Base-by-base conservation (phyloP, 1,140 invertebrate species). In the Gryon sp. region DNA sequence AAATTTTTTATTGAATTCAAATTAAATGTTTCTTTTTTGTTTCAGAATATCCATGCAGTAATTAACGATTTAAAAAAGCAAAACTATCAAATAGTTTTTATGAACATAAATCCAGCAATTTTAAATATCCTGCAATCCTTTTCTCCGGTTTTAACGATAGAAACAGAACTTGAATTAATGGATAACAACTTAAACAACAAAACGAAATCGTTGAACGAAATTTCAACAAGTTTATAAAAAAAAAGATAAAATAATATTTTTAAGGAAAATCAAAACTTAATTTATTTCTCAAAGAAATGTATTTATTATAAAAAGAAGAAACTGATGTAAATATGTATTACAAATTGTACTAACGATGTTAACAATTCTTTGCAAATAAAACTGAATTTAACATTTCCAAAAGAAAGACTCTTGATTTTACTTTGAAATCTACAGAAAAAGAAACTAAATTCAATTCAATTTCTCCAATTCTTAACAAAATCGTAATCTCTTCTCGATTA, bases 1-100 rank as follows among this genome's bases (percentile, higher is more conserved):
- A 9, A 53, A 66, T 46, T 5, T 36, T 50, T 2, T 24, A 46
- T 46, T 19, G 32, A 55, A 36, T 52, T 8, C 22, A 28, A 46
- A 50, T 38, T 26, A 26, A 59, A 41, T 41, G 7, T 28, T 32
- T 12, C 14, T 53, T 22, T 34, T 59, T 52, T 26, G n/a, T 80
- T 76, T 19, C 43, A 86, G 85, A 76, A 80, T 19, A 57, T 87
- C 18, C 76, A 68, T 12, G 74, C 68, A 16, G 60, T 81, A 2
- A 19, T 82, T 9, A 73, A 53, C 24, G 84, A 86, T 36, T 78
- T 87, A 4, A 80, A 73, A 2, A 62, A 76, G 0, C 53, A 63
- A 6, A 62, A 82, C 48, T 62, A 48, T 18, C 45, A 45, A 8
- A 36, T 81, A 4, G 48, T 86, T 20, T 75, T 87, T 30, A 55